Evolutionary conservation across 1,140 invertebrate genomes (phyloP), one percentile per base, ranked within the genome.

Genomic region (Drosophila ironensis): DNA sequence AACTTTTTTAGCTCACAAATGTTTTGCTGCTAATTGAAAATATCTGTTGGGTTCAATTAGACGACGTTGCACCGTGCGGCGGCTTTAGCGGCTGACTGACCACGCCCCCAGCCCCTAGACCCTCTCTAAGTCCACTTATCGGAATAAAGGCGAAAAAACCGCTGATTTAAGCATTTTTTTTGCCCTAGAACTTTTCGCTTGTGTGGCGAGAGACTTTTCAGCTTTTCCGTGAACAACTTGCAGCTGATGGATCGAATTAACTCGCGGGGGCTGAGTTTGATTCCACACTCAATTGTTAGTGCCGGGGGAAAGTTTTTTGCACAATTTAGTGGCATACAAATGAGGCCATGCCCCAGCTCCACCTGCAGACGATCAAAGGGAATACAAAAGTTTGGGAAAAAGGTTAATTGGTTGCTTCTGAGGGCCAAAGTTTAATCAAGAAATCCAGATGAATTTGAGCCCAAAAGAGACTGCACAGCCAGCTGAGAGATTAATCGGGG

Each of bases 41-140:
- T 88, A 88, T 88, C 87, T 88, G 87, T 88, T 87, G 87, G 87
- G 87, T 88, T 88, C 87, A 88, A 88, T 88, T 88, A 88, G 87
- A 78, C 54, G 76, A 56, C 20, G 45, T 35, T 66, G 48, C 61
- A 68, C 67, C 77, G 67, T 61, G 72, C 35, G 70, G 64, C 77
- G 51, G 66, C 63, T 77, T 81, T 67, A 81, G 60, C 76, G 57
- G 53, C 52, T 67, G 47, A 52, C 52, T 61, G 51, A 22, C 37
- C 22, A 22, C 33, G 42, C 48, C 54, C 30, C 11, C 45, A 22
- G 37, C 5, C 25, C 25, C 25, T 19, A 7, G 12, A 7, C 25
- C 22, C 16, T 14, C 25, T 9, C 6, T 28, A 22, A 12, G 38
- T 12, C 30, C 30, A 33, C 30, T 33, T 33, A 33, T 33, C 30